Evolutionary conservation across 2,113 vertebrate species (phyloP), one percentile per base, ranked within the genome.

Genomic region (Takifugu bimaculatus): DNA sequence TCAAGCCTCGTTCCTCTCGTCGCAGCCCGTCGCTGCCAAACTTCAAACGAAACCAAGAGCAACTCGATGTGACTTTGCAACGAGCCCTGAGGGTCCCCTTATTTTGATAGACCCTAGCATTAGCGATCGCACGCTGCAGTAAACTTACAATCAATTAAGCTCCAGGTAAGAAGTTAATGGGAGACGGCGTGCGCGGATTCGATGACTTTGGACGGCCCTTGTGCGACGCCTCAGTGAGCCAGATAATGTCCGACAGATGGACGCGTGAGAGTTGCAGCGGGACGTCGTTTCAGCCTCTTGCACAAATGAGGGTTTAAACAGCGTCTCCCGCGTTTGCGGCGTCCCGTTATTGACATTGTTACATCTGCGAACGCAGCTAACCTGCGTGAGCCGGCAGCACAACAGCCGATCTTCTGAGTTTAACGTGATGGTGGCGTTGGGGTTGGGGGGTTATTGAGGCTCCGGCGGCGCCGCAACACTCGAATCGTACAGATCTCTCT

Each of bases 161-260:
- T 66, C 25, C 11, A 43, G 58, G 57, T 79, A 75, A 80, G 53
- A 70, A 68, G 58, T 75, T 77, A 79, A 78, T 72, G 68, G 58
- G 52, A 73, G 73, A 39, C 13, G 58, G 55, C 52, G 59, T 60
- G 53, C 48, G 35, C 50, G 52, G 61, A 76, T 72, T 70, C 57
- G 62, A 72, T 68, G 54, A 57, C 62, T 74, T 63, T 43, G 68
- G 45, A 62, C 63, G 35, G 35, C 49, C 35, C 74, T 74, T 11
- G 52, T 57, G 77, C 57, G 70, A 57, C 54, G 48, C 20, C 20
- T 71, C 7, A 14, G 53, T 63, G 65, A 50, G 45, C 25, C 11
- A 27, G 53, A 2, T 14, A 2, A 51, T 65, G 70, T 50, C 25
- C 65, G 57, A 43, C 68, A 68, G 75, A 83, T 72, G 68, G 74